These are phyloP conservation scores for Triplophysa rosa DNA, from an alignment of 2,113 vertebrate genomes.

Conservation along the genomic window DNA sequence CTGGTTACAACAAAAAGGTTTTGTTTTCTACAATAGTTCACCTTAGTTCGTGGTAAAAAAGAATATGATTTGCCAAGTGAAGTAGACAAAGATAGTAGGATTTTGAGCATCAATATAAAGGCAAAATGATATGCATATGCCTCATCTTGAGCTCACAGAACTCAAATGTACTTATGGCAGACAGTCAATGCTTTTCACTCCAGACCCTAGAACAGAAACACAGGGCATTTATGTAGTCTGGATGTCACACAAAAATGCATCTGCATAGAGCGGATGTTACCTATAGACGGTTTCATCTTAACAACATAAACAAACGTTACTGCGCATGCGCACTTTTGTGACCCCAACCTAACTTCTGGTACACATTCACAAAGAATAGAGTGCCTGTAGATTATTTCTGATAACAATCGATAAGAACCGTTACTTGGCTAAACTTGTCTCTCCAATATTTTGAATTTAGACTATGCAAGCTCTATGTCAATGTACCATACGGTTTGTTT, in stretches of 20 bases:
- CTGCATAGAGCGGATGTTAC: background rate
- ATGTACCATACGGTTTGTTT: no score
- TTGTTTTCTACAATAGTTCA: constrained; percentile 3
- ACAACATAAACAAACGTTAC: no score
- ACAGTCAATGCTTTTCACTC: constrained; percentile 18
- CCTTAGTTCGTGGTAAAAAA: background rate
- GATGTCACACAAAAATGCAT: constrained; percentile 22
- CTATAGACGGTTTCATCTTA: background rate
- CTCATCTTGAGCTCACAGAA: background rate
- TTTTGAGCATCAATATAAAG: constrained; percentile 29
- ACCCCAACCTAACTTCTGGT: no score
- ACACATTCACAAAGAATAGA: no score
- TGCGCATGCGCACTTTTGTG: no score
- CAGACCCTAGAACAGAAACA: constrained; percentile 33
- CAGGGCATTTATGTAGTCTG: constrained; percentile 37
- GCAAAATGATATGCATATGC: constrained; percentile 7
- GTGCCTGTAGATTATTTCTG: no score
- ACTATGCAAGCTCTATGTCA: no score
- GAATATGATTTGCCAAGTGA: constrained; percentile 22
- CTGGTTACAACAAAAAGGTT: constrained; percentile 1
- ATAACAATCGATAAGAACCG: no score
- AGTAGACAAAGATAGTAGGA: constrained; percentile 34
- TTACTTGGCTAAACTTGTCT: no score
- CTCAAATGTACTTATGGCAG: constrained; percentile 31
- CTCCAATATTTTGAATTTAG: no score